phyloP scores from a whole-genome alignment of 2,113 vertebrate species.

The Shinisaurus crocodilurus region DNA sequence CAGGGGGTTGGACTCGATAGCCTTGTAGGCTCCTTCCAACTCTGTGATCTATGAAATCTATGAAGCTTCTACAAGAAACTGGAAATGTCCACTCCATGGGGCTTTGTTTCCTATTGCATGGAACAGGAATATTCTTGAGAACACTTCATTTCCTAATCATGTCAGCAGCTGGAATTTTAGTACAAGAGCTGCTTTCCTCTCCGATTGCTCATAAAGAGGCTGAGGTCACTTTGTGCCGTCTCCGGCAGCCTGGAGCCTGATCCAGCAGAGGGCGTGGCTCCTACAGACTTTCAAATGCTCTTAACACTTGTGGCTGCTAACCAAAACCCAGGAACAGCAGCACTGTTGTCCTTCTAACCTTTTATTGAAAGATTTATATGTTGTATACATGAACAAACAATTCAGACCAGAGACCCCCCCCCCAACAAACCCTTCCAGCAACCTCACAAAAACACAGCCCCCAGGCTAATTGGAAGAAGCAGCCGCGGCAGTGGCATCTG shows the following conservation, averaged over 20 bases:
- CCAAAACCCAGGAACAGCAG: not conserved
- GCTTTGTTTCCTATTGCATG: not conserved
- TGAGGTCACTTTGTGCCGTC: not conserved
- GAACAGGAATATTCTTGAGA: not conserved
- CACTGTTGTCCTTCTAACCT: not conserved
- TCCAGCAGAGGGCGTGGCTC: not conserved
- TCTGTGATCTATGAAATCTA: no score
- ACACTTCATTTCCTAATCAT: not conserved
- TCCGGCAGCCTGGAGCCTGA: not conserved
- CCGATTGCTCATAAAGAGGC: not conserved
- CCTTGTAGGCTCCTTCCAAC: no score
- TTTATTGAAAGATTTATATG: not conserved
- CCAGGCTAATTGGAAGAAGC: not conserved
- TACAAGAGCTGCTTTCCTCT: no score
- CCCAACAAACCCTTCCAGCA: not conserved
- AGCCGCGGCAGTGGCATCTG: not conserved
- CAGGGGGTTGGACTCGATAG: no score
- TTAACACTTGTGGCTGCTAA: not conserved
- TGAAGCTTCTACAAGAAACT: not conserved
- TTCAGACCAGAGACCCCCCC: not conserved
- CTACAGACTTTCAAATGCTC: not conserved
- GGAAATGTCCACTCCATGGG: not conserved
- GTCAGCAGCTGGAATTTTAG: not conserved
- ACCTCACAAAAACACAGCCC: not conserved
- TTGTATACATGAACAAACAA: no score